Conservation (phyloP, 2,113 vertebrate genomes). For the Pedetes capensis region DNA sequence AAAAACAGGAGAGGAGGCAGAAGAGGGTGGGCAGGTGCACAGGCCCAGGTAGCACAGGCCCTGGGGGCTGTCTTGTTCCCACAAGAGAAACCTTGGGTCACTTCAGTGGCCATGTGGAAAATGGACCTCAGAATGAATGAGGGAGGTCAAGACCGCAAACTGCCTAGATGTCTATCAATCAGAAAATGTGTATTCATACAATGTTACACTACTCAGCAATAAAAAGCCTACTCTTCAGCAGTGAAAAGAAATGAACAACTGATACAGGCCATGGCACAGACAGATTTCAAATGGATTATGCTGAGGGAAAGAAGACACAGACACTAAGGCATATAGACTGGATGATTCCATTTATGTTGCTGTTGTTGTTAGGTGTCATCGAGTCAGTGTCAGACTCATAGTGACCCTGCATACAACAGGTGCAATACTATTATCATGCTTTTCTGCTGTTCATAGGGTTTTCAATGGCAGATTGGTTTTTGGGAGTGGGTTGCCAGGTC, state of each 20-base stretch:
- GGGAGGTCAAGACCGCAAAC: not conserved
- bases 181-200: not conserved
- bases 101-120: fast-evolving
- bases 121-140: not conserved
- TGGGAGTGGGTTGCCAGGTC: too few relatives aligned
- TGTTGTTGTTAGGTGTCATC: too few relatives aligned
- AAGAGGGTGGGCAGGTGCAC: not conserved
- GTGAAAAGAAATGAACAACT: not conserved
- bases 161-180: not conserved
- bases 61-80: not conserved
- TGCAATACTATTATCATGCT: too few relatives aligned
- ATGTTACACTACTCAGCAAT: not conserved
- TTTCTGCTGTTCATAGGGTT: too few relatives aligned
- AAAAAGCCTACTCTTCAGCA: not conserved
- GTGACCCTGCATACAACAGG: too few relatives aligned
- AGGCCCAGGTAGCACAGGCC: not conserved
- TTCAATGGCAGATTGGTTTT: too few relatives aligned
- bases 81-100: not conserved
- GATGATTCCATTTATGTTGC: not conserved
- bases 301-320: not conserved
- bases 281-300: not conserved
- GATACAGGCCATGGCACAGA: not conserved
- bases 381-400: too few relatives aligned
- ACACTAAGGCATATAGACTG: not conserved
- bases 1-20: not conserved